Evolutionary conservation across 1,140 invertebrate genomes (phyloP).

Genomic region (Lithobius niger): DNA sequence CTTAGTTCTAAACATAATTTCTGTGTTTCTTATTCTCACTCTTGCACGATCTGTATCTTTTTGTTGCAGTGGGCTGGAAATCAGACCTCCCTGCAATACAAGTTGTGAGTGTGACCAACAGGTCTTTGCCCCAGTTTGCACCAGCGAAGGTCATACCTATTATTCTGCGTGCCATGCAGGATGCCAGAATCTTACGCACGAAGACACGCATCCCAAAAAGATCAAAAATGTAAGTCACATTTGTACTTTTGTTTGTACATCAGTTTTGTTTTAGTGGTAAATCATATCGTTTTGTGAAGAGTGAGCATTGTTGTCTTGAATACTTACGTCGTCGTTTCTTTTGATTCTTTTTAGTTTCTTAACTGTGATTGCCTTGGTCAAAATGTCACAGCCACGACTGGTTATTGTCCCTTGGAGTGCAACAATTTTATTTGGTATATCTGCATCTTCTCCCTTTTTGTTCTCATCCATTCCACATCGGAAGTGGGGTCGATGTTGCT

Average conservation of each 20-base stretch:
- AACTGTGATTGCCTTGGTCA: constrained; percentile 57
- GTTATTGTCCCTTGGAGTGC: constrained; percentile 65
- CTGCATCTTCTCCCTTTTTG: constrained; percentile 69
- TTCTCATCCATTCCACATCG: constrained; percentile 80
- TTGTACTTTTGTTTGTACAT: constrained; percentile 35
- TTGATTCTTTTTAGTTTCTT: constrained; percentile 41
- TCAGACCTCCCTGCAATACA: constrained; percentile 45
- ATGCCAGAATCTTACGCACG: constrained; percentile 40
- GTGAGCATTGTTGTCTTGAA: not conserved
- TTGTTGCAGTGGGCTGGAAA: not conserved
- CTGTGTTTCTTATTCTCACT: too few relatives aligned
- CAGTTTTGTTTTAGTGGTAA: not conserved
- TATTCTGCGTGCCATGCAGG: constrained; percentile 80
- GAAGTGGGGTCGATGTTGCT: constrained; percentile 82
- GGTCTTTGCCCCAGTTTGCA: constrained; percentile 67
- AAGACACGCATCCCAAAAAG: constrained; percentile 10
- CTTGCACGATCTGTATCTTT: too few relatives aligned
- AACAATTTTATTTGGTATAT: constrained; percentile 68
- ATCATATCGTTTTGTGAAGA: not conserved
- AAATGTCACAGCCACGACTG: constrained; percentile 39
- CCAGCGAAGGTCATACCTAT: constrained; percentile 60
- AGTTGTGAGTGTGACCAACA: constrained; percentile 50
- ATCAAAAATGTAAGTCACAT: constrained; percentile 40
- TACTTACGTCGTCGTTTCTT: not conserved
- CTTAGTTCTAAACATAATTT: too few relatives aligned